Evolutionary conservation across 2,888 invertebrate genomes (phyloP), one percentile per base, ranked within the genome.

Genomic region (Xylocampa areola): DNA sequence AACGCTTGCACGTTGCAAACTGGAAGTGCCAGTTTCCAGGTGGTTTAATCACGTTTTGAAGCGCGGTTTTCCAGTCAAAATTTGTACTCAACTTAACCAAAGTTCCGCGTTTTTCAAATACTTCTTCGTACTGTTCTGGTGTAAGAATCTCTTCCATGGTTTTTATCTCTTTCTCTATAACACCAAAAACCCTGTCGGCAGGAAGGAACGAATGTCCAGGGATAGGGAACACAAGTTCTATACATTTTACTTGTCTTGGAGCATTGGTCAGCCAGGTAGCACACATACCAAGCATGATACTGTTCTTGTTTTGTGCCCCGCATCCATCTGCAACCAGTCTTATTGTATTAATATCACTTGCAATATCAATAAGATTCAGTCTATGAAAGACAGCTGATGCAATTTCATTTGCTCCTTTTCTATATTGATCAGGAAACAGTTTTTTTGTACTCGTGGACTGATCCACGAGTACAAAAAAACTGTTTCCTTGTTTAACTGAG

Each of bases 351-450:
- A 62, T 16, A 63, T 59, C n/a, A n/a, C n/a, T n/a, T n/a, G n/a
- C n/a, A n/a, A n/a, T 61, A 53, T 60, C 47, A 47, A 14, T 45
- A 25, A 0, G 27, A 13, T 43, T 2, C 53, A 39, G 52, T 43
- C 39, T 59, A 17, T 54, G 30, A 16, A 73, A 73, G 5, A 72
- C 65, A 2, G 73, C 76, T 0, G 72, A 77, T 10, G 71, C 68
- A 4, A 79, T 72, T 62, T 74, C 69, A 49, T 77, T 76, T 5
- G 68, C 65, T 3, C 71, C 76, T 63, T 76, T 78, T 10, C 45
- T 40, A 30, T 64, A 27, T 50, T 78, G 62, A 35, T 78, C 64
- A 61, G 76, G 76, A 14, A 64, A n/a, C n/a, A n/a, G n/a, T n/a
- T n/a, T n/a, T n/a, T n/a, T n/a, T n/a, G n/a, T n/a, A n/a, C n/a